Base-by-base conservation (phyloP, 2,797 vertebrate genomes). In the Heliangelus exortis region DNA sequence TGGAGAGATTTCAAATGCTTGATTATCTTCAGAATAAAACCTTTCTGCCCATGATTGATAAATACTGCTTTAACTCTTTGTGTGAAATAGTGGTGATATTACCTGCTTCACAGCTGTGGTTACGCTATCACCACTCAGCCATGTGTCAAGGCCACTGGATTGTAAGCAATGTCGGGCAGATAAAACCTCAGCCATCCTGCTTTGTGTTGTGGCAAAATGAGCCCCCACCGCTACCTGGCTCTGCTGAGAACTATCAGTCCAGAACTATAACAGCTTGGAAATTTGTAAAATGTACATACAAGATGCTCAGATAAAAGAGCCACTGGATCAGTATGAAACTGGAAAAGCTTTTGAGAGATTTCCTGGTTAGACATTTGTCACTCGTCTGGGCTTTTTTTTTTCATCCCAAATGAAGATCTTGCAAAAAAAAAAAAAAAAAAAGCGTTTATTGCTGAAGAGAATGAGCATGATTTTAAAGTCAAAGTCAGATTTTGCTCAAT, bases 1-100 rank as follows among this genome's bases (percentile, higher is more conserved):
- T 19, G 87, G 50, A 89, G 69, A 82, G 62, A 84, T 84, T 87
- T 89, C 74, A 89, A 65, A 71, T 54, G 18, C n/a, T 31, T 54
- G 21, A 51, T 83, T 92, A 33, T 80, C 73, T 90, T 90, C n/a
- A 53, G 25, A 87, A 74, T 16, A 19, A 89, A 84, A 53, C 13
- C 43, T 81, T 77, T 86, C 36, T 89, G 33, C 6, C 6, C 4
- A 3, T 47, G 31, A 62, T 20, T 74, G 69, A 77, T 67, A 94
- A 92, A 77, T 43, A 55, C 10, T 29, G 7, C 34, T 89, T 82
- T 84, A 90, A 81, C 31, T 7, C 31, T 19, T 0, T 39, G 53
- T 54, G 39, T 63, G 51, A 73, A 72, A 73, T 18, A 7, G 10
- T 9, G 25, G 16, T 31, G 36, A 3, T 0, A 0, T 63, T 80